Base-by-base conservation (phyloP, 2,888 invertebrate genomes). In the Ypsolopha scabrella region DNA sequence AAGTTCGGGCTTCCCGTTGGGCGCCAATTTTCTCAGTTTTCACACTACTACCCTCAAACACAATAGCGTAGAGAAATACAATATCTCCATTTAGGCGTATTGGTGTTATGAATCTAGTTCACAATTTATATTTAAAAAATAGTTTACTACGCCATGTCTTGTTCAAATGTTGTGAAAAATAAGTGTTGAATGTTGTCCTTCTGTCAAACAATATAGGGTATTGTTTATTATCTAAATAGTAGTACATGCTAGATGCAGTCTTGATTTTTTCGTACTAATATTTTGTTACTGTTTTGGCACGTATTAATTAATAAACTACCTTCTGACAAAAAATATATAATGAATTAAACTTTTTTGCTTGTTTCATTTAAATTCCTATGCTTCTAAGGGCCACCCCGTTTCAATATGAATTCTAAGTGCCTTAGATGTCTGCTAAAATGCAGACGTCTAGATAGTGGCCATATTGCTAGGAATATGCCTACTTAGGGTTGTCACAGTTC, bases 271-370 rank as follows among this genome's bases (percentile, higher is more conserved):
- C 80, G 74, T 82, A 83, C 85, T 86, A 86, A 86, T 85, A 70
- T 80, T 80, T 86, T 86, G 83, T 86, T 86, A 83, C 76, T 82
- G 82, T 83, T 83, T 85, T 81, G 83, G 85, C 86, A 85, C 86
- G 80, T 83, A 85, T 85, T 85, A 86, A 85, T 85, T 85, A 86
- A 85, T 41, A 50, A 50, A 50, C 83, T 83, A 86, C 80, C 86
- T 83, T 85, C 85, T 83, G 85, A 85, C 80, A 82, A 85, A 24
- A 82, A 81, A 83, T 83, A 83, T 86, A 82, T 85, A 79, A 85
- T 83, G 70, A 83, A 68, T 79, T 77, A 79, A 80, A 70, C 65
- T 54, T 60, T 62, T 60, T 60, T 58, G 70, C 74, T 53, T 58
- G 75, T 85, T 82, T 85, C 68, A 43, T 64, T 48, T 52, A 7